Evolutionary conservation across 92 coral and sea anemone species (phyloP).

Genomic region (Palythoa grandis): DNA sequence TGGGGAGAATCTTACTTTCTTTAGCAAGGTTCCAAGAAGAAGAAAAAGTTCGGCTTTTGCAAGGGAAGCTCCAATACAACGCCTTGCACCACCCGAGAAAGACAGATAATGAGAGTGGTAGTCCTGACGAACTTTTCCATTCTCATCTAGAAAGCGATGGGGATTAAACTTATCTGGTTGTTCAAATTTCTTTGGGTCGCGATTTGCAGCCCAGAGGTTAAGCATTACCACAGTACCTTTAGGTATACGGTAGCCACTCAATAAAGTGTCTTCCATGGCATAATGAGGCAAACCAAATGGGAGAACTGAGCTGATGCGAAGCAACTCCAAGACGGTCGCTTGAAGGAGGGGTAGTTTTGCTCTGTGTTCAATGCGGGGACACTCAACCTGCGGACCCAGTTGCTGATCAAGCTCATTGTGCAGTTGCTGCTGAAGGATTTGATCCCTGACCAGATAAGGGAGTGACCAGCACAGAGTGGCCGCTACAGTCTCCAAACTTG

Average conservation of each 20-base stretch:
- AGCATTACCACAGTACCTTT: slow-evolving; percentile 83
- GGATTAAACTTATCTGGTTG: slow-evolving; percentile 82
- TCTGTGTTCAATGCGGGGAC: slow-evolving; percentile 72
- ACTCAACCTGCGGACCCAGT: slow-evolving; percentile 60
- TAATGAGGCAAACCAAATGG: slow-evolving; percentile 90
- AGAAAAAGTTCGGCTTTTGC: slow-evolving; percentile 85
- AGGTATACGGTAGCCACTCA: slow-evolving; percentile 80
- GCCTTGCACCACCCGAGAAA: slow-evolving; percentile 82
- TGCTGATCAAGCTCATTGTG: slow-evolving; percentile 76
- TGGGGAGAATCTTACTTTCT: slow-evolving; percentile 50
- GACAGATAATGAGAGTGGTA: slow-evolving; percentile 69
- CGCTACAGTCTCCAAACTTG: slow-evolving; percentile 79
- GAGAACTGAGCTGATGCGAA: slow-evolving; percentile 73
- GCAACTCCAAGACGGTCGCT: slow-evolving; percentile 86
- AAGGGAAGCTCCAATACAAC: slow-evolving; percentile 86
- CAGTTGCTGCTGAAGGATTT: slow-evolving; percentile 72
- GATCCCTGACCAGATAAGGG: slow-evolving; percentile 67
- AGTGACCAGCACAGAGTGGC: slow-evolving; percentile 79
- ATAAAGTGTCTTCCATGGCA: slow-evolving; percentile 76
- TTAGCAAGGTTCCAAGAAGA: slow-evolving; percentile 78
- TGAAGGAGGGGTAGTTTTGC: slow-evolving; percentile 83
- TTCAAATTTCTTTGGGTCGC: slow-evolving; percentile 78
- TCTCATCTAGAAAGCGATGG: slow-evolving; percentile 77
- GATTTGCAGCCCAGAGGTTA: slow-evolving; percentile 93
- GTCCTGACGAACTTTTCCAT: slow-evolving; percentile 65